phyloP scores from a whole-genome alignment of 2,888 invertebrate species.

The Synanthedon myopaeformis region DNA sequence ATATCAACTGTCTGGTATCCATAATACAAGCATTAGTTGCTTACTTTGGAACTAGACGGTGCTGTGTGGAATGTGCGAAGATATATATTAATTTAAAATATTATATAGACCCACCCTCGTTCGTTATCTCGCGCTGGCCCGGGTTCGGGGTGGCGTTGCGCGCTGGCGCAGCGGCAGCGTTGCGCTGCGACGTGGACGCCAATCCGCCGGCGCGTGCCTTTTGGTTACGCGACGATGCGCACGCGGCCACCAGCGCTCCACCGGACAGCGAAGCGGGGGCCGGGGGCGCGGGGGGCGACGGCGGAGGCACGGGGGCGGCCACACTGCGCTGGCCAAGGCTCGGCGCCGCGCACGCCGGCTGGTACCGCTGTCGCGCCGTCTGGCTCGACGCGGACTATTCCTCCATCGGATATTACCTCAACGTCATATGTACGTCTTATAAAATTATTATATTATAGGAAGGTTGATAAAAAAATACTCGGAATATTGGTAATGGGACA shows the following conservation, averaged over 20 bases:
- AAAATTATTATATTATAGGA: too few species aligned
- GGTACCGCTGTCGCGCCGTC: conserved; percentile 91
- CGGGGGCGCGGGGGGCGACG: conserved; percentile 18
- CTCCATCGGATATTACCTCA: conserved; percentile 91
- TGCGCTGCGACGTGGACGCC: conserved; percentile 94
- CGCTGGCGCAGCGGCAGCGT: conserved; percentile 88
- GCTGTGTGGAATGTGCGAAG: too few species aligned
- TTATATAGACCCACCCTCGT: conserved; percentile 85
- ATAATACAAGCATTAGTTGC: too few species aligned
- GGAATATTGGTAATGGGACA: too few species aligned
- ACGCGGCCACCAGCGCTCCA: conserved; percentile 79
- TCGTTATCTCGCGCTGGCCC: conserved; percentile 92
- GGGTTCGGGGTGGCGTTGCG: conserved; percentile 90
- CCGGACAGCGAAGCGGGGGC: conserved; percentile 12
- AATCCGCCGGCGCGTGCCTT: conserved; percentile 88
- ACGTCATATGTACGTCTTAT: conserved; percentile 82
- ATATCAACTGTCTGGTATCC: too few species aligned
- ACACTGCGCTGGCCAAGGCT: conserved; percentile 88
- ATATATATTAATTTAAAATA: too few species aligned
- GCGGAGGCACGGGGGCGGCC: conserved; percentile 46
- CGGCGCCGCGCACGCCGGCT: conserved; percentile 84
- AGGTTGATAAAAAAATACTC: too few species aligned
- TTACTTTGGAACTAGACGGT: too few species aligned
- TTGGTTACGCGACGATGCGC: conserved; percentile 78
- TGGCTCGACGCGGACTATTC: conserved; percentile 88